Base-by-base conservation (phyloP, 2,113 vertebrate genomes). In the Australoheros scitulus region DNA sequence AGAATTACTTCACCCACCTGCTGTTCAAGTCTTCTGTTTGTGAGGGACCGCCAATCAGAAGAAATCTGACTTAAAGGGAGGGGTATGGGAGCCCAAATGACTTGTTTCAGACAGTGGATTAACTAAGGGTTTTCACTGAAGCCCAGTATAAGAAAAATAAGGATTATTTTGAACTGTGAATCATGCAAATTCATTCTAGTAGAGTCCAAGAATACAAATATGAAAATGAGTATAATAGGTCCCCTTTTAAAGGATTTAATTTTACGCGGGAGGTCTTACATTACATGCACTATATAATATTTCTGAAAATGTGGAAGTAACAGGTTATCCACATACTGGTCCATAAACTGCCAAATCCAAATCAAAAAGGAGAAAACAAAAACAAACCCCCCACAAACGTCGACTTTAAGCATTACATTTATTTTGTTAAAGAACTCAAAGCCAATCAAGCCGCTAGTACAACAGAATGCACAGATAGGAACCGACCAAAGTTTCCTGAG, bases 401-500 rank as follows among this genome's bases (percentile, higher is more conserved):
- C 11, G 22, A 26, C 70, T 72, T 77, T 15, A 34, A 61, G 68
- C 68, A 55, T 55, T 10, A 57, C n/a, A 57, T 22, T 70, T 50
- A 70, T 61, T 68, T 59, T 74, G 17, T 26, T 13, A 55, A 26
- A 26, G 75, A 77, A 65, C 43, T 60, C 75, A 18, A 76, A 79
- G 17, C 34, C 47, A 86, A 77, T 63, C 1, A 14, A 80, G 18
- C 77, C 61, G 3, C 43, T 77, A n/a, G 36, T 61, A 4, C 8
- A 32, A 77, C 77, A 76, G 29, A 52, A 43, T 50, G 29, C 74
- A 57, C 79, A 84, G 80, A 43, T 55, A 57, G 50, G 76, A 90
- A 79, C 77, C 26, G 3, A 82, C 58, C 70, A 63, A 86, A 81
- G 72, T 74, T 83, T 91, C 87, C 85, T 83, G 80, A 89, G 76